phyloP scores from a whole-genome alignment of 2,797 vertebrate genomes.

The Lagodon rhomboides region DNA sequence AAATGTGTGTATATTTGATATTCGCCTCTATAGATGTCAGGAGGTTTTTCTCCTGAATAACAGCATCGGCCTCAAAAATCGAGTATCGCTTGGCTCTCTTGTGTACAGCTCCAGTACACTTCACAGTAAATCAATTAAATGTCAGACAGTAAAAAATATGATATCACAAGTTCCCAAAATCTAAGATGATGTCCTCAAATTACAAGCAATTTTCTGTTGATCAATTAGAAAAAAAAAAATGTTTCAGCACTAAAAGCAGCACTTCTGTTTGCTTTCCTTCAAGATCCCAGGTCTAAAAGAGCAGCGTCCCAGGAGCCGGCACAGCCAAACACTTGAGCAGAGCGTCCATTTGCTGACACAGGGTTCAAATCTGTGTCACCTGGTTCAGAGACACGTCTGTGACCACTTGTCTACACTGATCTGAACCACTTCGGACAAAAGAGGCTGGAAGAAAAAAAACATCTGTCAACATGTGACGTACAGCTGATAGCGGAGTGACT shows the following conservation, averaged over 20 bases:
- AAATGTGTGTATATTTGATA: too few species aligned
- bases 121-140: not conserved
- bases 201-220: not conserved
- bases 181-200: too few species aligned
- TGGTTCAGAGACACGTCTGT: not conserved
- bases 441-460: not conserved
- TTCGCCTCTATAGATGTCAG: too few species aligned
- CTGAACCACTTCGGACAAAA: not conserved
- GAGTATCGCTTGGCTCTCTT: too few species aligned
- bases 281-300: constrained; percentile 16
- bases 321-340: not conserved
- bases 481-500: too few species aligned
- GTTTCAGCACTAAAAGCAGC: not conserved
- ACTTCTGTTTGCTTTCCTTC: not conserved
- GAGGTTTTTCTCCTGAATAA: too few species aligned
- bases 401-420: not conserved
- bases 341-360: not conserved
- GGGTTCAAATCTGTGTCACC: constrained; percentile 2
- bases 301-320: not conserved
- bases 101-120: constrained; percentile 87
- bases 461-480: not conserved
- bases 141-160: not conserved
- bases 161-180: not conserved
- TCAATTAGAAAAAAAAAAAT: too few species aligned
- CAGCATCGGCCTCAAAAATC: too few species aligned